These are phyloP conservation scores for Apostichopus parvimensis DNA, from an alignment of 35 echinoderm and acorn worm species.

Conservation along the genomic window DNA sequence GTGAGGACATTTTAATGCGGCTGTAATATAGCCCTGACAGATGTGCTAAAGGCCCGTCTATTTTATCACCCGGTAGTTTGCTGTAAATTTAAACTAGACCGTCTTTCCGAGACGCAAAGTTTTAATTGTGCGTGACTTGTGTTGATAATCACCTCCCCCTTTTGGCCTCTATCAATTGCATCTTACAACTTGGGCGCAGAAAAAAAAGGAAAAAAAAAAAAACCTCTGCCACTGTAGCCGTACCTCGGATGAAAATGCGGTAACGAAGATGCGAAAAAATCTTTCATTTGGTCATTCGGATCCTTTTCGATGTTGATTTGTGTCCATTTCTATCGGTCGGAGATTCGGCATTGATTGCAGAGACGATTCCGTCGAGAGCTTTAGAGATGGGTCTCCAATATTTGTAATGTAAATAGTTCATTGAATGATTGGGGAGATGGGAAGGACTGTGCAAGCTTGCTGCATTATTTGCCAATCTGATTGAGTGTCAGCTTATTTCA, in stretches of 20 bases:
- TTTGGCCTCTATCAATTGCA: slow-evolving; percentile 41
- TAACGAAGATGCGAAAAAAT: no score
- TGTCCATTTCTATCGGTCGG: background rate
- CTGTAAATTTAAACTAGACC: slow-evolving; percentile 38
- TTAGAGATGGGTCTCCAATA: background rate
- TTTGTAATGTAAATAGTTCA: slow-evolving; percentile 20
- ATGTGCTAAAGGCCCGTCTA: slow-evolving; percentile 49
- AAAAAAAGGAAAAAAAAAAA: no score
- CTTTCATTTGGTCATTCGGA: background rate
- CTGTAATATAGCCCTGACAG: slow-evolving; percentile 31
- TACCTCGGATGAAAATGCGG: background rate
- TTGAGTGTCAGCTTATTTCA: background rate
- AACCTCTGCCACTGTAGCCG: background rate
- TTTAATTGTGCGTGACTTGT: slow-evolving; percentile 52
- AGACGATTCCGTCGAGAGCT: background rate
- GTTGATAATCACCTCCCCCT: slow-evolving; percentile 20
- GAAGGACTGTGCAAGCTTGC: background rate
- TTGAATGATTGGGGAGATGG: background rate
- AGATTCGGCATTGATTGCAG: slow-evolving; percentile 18
- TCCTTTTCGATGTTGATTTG: slow-evolving; percentile 13
- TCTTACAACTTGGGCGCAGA: slow-evolving; percentile 9
- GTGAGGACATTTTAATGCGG: slow-evolving; percentile 49
- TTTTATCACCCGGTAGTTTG: slow-evolving; percentile 42
- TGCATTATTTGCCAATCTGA: slow-evolving; percentile 2
- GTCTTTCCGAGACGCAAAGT: slow-evolving; percentile 25